A percentile compares a stretch with the other conserved stretches of the same genome.
Evolutionary conservation across 2,888 invertebrate species (phyloP).

Genomic region (Cerastis rubricosa): DNA sequence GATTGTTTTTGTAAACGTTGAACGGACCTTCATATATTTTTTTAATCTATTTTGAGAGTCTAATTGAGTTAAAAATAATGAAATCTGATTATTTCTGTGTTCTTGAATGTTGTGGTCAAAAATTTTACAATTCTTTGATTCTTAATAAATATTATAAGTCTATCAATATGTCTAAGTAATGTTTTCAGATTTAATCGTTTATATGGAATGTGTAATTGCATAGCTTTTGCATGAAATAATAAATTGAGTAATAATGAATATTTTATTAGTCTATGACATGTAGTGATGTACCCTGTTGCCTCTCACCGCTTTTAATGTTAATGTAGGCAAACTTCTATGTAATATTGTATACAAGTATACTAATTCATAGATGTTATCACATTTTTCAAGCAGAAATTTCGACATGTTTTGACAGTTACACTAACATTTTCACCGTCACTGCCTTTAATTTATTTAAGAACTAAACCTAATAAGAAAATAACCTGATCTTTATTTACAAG

Average conservation of each 20-base stretch:
- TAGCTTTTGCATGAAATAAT: slow-evolving; percentile 75
- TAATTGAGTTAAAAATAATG: slow-evolving; percentile 76
- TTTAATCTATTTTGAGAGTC: slow-evolving; percentile 77
- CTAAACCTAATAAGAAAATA: background rate
- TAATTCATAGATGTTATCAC: slow-evolving; percentile 46
- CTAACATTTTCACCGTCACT: slow-evolving; percentile 14
- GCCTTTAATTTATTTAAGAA: background rate
- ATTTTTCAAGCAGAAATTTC: slow-evolving; percentile 26
- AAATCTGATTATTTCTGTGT: slow-evolving; percentile 67
- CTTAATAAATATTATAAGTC: slow-evolving; percentile 47
- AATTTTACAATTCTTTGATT: slow-evolving; percentile 44
- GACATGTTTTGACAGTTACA: slow-evolving; percentile 40
- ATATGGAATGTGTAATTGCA: slow-evolving; percentile 70
- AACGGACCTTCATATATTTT: slow-evolving; percentile 65
- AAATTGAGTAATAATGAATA: slow-evolving; percentile 41
- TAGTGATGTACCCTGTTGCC: slow-evolving; percentile 77
- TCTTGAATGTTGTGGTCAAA: slow-evolving; percentile 64
- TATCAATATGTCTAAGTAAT: slow-evolving; percentile 63
- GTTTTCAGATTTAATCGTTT: slow-evolving; percentile 69
- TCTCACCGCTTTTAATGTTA: slow-evolving; percentile 79
- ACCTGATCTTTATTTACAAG: background rate
- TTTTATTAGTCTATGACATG: slow-evolving; percentile 63
- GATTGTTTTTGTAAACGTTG: slow-evolving; percentile 46
- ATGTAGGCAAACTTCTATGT: slow-evolving; percentile 60
- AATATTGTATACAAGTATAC: slow-evolving; percentile 38